phyloP scores from a whole-genome alignment of 1,140 invertebrate species.

The silkworm (Bombyx mori) region DNA sequence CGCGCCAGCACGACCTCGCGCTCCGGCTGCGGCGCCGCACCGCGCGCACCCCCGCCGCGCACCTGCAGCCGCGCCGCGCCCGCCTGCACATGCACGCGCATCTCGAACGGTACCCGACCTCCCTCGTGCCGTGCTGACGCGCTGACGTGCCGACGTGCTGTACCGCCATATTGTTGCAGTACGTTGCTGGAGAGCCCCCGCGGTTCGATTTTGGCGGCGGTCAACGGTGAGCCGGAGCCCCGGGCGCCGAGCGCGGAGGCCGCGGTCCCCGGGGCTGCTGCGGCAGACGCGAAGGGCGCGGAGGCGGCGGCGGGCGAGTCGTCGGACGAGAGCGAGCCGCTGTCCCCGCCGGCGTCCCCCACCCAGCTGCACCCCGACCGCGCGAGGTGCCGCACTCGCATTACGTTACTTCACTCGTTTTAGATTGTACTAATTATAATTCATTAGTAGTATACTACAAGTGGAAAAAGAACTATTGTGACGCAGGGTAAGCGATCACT shows the following conservation, averaged over 20 bases:
- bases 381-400: constrained; percentile 17
- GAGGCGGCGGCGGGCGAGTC: constrained; percentile 14
- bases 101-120: not conserved
- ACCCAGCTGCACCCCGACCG: constrained; percentile 25
- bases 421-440: not conserved
- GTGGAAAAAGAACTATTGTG: too few relatives aligned
- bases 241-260: not conserved
- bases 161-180: not conserved
- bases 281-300: not conserved
- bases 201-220: not conserved
- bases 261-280: constrained; percentile 1
- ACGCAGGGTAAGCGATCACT: too few relatives aligned
- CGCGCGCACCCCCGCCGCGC: constrained; percentile 18
- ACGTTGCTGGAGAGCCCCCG: not conserved
- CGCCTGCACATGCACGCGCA: not conserved
- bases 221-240: constrained; percentile 1
- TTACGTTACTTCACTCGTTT: not conserved
- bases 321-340: constrained; percentile 37
- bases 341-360: constrained; percentile 46
- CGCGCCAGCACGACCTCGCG: constrained; percentile 17
- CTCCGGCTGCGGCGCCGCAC: constrained; percentile 28
- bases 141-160: not conserved
- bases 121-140: not conserved
- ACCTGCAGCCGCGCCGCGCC: constrained; percentile 9
- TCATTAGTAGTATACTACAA: not conserved